Conservation (phyloP, 2,113 vertebrate genomes). For the Actinemys pallida region DNA sequence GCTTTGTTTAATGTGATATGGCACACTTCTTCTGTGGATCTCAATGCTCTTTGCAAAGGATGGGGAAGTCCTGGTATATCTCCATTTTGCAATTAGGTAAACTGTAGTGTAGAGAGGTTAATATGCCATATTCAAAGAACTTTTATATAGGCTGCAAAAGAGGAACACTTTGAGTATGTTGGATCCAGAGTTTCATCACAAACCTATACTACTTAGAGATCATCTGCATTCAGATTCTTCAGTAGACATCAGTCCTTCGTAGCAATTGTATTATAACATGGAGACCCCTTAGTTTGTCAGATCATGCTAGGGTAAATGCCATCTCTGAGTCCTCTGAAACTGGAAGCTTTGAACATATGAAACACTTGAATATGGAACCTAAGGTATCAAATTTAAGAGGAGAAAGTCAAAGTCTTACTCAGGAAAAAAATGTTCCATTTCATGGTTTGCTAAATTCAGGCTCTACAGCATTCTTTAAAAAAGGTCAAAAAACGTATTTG, state of each 20-base stretch:
- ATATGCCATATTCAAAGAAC: fast-evolving
- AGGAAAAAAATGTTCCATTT: neutral
- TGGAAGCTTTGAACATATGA: neutral
- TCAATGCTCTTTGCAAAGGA: neutral
- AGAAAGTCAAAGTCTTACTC: neutral
- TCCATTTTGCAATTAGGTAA: neutral
- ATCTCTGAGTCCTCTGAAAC: neutral
- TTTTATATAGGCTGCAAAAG: neutral
- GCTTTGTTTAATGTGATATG: neutral
- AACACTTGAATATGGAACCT: too few species aligned
- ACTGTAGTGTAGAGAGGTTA: neutral
- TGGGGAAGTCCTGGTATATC: neutral
- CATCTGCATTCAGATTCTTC: neutral
- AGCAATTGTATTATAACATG: neutral
- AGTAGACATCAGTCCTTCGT: neutral
- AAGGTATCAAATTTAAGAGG: neutral
- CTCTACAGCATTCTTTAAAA: neutral
- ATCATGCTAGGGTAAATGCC: neutral
- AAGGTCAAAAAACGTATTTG: neutral
- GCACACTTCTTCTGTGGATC: neutral
- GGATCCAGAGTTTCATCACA: neutral
- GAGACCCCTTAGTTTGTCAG: neutral
- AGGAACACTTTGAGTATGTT: neutral
- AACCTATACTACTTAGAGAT: neutral
- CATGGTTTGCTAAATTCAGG: neutral